Conservation (phyloP, 2,888 invertebrate species). For the Cheilosia variabilis region DNA sequence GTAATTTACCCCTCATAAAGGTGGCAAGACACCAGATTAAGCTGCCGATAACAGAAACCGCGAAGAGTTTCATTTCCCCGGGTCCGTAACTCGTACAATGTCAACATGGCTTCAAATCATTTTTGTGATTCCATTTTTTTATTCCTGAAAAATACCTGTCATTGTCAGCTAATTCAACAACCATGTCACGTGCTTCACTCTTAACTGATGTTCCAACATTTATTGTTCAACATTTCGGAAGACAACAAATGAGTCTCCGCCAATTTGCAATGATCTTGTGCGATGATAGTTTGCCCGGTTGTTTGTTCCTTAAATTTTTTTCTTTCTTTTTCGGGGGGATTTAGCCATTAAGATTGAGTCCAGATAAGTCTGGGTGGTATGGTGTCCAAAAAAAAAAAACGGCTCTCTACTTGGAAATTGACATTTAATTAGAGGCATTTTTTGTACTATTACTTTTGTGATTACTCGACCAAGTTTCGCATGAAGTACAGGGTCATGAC, state of each 20-base stretch:
- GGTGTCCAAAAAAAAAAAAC: conserved; percentile 31
- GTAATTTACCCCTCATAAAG: conserved; percentile 38
- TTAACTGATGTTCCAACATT: conserved; percentile 74
- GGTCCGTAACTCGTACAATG: background rate
- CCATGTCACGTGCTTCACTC: conserved; percentile 67
- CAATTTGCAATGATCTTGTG: conserved; percentile 72
- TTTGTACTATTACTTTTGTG: background rate
- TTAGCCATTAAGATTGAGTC: conserved; percentile 66
- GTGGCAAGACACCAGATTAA: conserved; percentile 61
- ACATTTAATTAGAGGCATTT: conserved; percentile 53
- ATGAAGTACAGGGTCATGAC: conserved; percentile 47
- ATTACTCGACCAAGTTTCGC: conserved; percentile 23
- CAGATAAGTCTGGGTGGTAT: conserved; percentile 73
- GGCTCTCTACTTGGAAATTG: conserved; percentile 65
- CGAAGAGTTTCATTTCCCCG: conserved; percentile 24
- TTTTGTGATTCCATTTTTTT: conserved; percentile 14
- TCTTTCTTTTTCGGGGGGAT: conserved; percentile 26
- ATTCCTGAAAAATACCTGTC: conserved; percentile 56
- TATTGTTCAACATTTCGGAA: conserved; percentile 72
- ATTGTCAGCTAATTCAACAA: conserved; percentile 55
- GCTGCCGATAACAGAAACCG: conserved; percentile 26
- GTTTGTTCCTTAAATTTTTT: conserved; percentile 8
- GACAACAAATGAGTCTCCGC: conserved; percentile 67
- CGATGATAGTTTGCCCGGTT: conserved; percentile 48
- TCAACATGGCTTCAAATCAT: conserved; percentile 19